A percentile compares a stretch with the other conserved stretches of the same genome.
phyloP scores from a whole-genome alignment of 2,113 vertebrate genomes.

The Brachionichthys hirsutus region DNA sequence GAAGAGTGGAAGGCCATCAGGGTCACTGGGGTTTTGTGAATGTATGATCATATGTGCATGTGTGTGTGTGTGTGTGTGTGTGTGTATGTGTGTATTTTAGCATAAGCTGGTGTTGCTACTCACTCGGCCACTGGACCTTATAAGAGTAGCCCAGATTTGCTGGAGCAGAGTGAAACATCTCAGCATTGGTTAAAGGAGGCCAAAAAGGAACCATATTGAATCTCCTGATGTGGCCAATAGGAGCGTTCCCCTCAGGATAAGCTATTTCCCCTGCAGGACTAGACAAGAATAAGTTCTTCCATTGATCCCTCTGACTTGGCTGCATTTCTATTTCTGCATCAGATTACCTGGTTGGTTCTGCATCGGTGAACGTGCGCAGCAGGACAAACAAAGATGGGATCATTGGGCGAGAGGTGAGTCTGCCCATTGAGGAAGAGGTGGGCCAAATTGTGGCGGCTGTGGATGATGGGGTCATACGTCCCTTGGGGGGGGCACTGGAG shows the following conservation, averaged over 20 bases:
- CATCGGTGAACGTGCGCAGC: constrained; percentile 94
- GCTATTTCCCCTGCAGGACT: constrained; percentile 78
- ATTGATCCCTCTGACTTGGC: not conserved
- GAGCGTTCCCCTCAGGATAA: constrained; percentile 90
- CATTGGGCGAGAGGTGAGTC: constrained; percentile 93
- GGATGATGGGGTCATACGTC: constrained; percentile 86
- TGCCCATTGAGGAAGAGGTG: constrained; percentile 96
- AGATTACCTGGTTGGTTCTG: constrained; percentile 83
- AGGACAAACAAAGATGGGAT: constrained; percentile 95
- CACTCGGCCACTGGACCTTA: constrained; percentile 92
- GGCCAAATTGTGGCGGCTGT: constrained; percentile 94
- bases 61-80: not conserved
- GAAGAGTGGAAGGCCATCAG: constrained; percentile 1
- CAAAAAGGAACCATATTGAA: constrained; percentile 98
- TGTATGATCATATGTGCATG: not conserved
- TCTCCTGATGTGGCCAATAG: constrained; percentile 91
- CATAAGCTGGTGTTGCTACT: constrained; percentile 38
- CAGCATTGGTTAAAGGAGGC: constrained; percentile 90
- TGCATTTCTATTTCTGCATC: not conserved
- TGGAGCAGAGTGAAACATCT: constrained; percentile 91
- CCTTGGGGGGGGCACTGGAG: constrained; percentile 92
- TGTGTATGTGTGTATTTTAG: not conserved
- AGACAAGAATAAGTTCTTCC: not conserved
- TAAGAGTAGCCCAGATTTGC: constrained; percentile 91
- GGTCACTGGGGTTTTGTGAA: not conserved